Evolutionary conservation across 2,113 vertebrate genomes (phyloP), one percentile per base, ranked within the genome.

Genomic region (Rhodinocichla rosea): DNA sequence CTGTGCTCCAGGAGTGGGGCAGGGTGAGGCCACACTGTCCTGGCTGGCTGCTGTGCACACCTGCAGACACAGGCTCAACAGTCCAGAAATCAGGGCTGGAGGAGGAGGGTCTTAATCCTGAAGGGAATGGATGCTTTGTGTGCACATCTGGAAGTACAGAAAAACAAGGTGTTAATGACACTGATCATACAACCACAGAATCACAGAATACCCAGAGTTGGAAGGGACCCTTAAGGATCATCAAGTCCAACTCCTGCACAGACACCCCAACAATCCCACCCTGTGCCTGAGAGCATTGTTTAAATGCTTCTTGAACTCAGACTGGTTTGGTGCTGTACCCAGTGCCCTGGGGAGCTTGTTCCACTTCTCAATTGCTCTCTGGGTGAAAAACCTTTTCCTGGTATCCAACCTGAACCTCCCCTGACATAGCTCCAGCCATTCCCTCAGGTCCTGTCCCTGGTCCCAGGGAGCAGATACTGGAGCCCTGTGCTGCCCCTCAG

Each of bases 81-180:
- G 87, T 87, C 94, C 95, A 96, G 91, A 98, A 98, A 74, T 82
- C 97, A 9, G 98, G 98, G 78, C 97, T 98, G 33, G 98, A 98
- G 55, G 90, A 96, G 87, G 97, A 98, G 4, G 97, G 56, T 96
- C 97, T 97, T 49, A 94, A 15, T 82, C 94, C 74, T 0, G 78
- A 65, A 27, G 68, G 35, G 42, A 95, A 83, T 1, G 32, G 77
- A 21, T 75, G 49, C 10, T 70, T 50, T 80, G 86, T 65, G 73
- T 7, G 64, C 3, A 9, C 22, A 56, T 77, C 97, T 98, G 93
- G 17, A 83, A 96, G 52, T 5, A 96, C 30, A 94, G 39, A 50
- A 39, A 63, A 70, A 84, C 15, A 42, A 83, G 39, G 5, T 42
- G 40, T 89, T 82, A 94, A 33, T 69, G 57, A 47, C 65, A 47